Conservation (phyloP, 64 coral and sea anemone genomes). For the Stylophora pistillata region DNA sequence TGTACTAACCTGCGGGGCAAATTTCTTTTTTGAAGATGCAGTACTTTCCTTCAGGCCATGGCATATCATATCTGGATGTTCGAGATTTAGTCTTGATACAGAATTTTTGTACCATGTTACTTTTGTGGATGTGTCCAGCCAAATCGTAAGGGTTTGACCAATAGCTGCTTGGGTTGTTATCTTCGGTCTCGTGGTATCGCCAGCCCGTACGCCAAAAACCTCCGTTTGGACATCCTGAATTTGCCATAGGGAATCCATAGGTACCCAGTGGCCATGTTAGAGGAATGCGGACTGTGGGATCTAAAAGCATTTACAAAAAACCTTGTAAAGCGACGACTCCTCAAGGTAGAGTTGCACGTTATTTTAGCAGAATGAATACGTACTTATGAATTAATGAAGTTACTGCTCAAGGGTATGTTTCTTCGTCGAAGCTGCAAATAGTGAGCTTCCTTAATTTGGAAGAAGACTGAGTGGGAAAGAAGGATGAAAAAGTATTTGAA, state of each 20-base stretch:
- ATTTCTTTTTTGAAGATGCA: slow-evolving; percentile 27
- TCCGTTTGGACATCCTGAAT: slow-evolving; percentile 42
- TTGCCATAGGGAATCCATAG: slow-evolving; percentile 57
- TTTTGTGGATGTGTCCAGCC: neutral
- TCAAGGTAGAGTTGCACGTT: too few relatives aligned
- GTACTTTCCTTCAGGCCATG: slow-evolving; percentile 23
- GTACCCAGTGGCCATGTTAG: slow-evolving; percentile 45
- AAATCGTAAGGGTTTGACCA: slow-evolving; percentile 35
- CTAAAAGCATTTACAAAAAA: neutral
- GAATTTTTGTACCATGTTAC: slow-evolving; percentile 19
- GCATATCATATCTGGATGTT: neutral
- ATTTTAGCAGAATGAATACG: too few relatives aligned
- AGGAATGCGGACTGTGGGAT: slow-evolving; percentile 48
- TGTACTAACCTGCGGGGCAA: slow-evolving; percentile 13
- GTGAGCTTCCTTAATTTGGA: too few relatives aligned
- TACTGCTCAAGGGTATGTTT: too few relatives aligned
- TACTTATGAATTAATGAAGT: too few relatives aligned
- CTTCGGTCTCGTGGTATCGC: slow-evolving; percentile 23
- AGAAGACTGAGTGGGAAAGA: too few relatives aligned
- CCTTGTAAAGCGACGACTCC: too few relatives aligned
- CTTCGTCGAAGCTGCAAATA: too few relatives aligned
- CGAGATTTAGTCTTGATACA: neutral
- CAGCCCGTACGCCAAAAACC: slow-evolving; percentile 2
- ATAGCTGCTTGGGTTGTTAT: neutral
- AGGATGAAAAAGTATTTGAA: too few relatives aligned